These are phyloP conservation scores for Zhengitettix transpicula DNA, from an alignment of 2,888 invertebrate species.

Conservation along the genomic window DNA sequence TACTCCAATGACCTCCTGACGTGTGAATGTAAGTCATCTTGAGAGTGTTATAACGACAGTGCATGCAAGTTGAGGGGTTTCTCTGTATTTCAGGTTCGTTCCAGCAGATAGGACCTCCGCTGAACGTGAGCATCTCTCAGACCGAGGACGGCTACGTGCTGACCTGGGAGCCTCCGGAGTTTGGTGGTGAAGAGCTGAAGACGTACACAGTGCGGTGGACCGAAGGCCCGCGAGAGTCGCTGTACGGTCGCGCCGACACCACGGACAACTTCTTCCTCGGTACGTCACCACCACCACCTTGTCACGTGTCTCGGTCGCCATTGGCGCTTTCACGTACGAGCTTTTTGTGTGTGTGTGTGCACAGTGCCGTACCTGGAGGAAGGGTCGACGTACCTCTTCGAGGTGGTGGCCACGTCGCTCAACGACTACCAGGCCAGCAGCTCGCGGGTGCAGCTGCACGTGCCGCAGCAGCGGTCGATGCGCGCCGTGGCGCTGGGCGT, in stretches of 20 bases:
- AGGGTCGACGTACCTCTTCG: slow-evolving; percentile 55
- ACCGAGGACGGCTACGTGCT: slow-evolving; percentile 61
- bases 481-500: slow-evolving; percentile 54
- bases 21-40: too few relatives aligned
- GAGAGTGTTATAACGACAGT: too few relatives aligned
- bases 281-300: slow-evolving; percentile 13
- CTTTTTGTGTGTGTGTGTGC: slow-evolving; percentile 8
- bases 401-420: slow-evolving; percentile 45
- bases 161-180: slow-evolving; percentile 51
- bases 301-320: too few relatives aligned
- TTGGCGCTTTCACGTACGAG: background rate
- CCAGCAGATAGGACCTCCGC: slow-evolving; percentile 39
- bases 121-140: slow-evolving; percentile 51
- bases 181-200: slow-evolving; percentile 36
- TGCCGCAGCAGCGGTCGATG: slow-evolving; percentile 49
- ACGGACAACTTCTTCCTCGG: slow-evolving; percentile 48
- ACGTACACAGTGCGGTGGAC: slow-evolving; percentile 56
- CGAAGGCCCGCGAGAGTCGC: slow-evolving; percentile 38
- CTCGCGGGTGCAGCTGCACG: slow-evolving; percentile 42
- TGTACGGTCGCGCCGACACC: slow-evolving; percentile 45
- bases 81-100: slow-evolving; percentile 16
- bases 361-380: slow-evolving; percentile 53
- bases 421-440: slow-evolving; percentile 44
- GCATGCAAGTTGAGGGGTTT: too few relatives aligned
- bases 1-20: too few relatives aligned